Base-by-base conservation (phyloP, 2,797 vertebrate species). In the Chelonia mydas region DNA sequence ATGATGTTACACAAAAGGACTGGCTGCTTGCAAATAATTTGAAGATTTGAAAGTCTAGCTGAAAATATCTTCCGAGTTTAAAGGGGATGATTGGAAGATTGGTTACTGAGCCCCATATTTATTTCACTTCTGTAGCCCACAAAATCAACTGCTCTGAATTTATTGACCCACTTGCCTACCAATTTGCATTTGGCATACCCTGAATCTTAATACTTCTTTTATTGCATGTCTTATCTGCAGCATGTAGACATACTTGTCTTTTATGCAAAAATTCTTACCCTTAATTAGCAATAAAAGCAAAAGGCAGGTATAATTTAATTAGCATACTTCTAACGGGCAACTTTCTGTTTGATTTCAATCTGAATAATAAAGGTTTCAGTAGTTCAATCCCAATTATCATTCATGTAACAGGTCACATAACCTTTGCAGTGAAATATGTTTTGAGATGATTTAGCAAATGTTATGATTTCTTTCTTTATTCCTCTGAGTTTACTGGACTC, bases 401-500 rank as follows among this genome's bases (percentile, higher is more conserved):
- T 97, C 86, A 96, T 93, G 84, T 96, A 97, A 88, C 95, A 98
- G 97, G 97, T 98, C 98, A 96, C 81, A 96, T 97, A 98, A 98
- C 98, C 98, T 98, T 61, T 98, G 96, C 96, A 98, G 94, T 95
- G 90, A 98, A 98, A 98, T 98, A 98, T 98, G 97, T 98, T 98
- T 98, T 96, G 96, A 98, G 97, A 97, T 97, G 97, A 98, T 98
- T 98, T 98, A 98, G 97, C 98, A 97, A 98, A 98, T 98, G 97
- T 98, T 98, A 98, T 95, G 97, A 98, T 98, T 98, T 98, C 95
- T 97, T 98, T 98, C 98, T 98, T 98, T 98, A 98, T 98, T 97
- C 97, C 97, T 98, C 97, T 10, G 95, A 98, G 97, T 98, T 98
- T 98, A 97, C 98, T 98, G 98, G 98, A 98, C 98, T 98, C 98